These are phyloP conservation scores for Gymnocypris eckloni DNA, from an alignment of 2,797 vertebrate genomes.

Conservation along the genomic window DNA sequence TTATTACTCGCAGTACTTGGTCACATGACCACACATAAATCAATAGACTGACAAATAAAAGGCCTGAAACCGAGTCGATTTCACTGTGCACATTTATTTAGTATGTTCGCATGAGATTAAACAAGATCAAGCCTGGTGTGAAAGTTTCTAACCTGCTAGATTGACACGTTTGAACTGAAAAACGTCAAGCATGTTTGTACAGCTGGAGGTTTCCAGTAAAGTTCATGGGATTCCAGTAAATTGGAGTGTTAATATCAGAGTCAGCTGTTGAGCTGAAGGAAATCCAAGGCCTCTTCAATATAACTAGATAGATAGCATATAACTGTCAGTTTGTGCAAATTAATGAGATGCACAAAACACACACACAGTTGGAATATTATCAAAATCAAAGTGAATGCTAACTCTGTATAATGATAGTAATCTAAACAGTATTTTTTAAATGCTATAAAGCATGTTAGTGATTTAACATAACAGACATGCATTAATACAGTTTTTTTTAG, in stretches of 20 bases:
- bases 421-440: neutral
- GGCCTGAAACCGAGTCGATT: neutral
- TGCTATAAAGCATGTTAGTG: neutral
- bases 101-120: neutral
- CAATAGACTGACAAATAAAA: conserved; percentile 37
- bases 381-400: neutral
- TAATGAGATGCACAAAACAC: neutral
- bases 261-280: conserved; percentile 45
- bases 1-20: conserved; percentile 27
- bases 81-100: neutral
- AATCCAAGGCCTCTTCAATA: conserved; percentile 47
- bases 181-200: conserved; percentile 46
- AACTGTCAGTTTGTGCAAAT: conserved; percentile 8
- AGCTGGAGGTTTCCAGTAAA: conserved; percentile 50
- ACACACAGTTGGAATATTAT: neutral
- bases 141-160: conserved; percentile 29
- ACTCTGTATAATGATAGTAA: neutral
- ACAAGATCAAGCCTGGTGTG: conserved; percentile 20
- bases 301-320: conserved; percentile 57
- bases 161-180: conserved; percentile 30
- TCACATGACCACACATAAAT: conserved; percentile 26
- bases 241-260: conserved; percentile 49
- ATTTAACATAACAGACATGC: neutral
- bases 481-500: fast-evolving
- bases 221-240: conserved; percentile 40